Evolutionary conservation across 2,797 vertebrate species (phyloP), one percentile per base, ranked within the genome.

Genomic region (Graptemys geographica): DNA sequence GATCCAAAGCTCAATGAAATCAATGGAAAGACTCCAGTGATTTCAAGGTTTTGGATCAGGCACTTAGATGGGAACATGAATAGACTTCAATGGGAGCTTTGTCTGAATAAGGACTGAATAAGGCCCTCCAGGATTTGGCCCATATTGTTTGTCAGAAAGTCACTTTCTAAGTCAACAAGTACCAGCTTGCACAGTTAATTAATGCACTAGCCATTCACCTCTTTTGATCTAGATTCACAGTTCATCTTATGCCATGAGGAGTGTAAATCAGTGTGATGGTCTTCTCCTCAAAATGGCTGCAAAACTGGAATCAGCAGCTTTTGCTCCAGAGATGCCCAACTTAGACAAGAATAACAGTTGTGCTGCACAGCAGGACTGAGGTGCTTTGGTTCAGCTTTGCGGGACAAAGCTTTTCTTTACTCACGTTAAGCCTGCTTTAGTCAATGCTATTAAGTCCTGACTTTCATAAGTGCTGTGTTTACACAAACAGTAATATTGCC

Each of bases 91-190:
- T 0, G 12, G 59, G 8, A 51, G 41, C 47, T 37, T 90, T 88
- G 88, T 87, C 90, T 37, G 15, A 74, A n/a, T 62, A 10, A 37
- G 72, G 25, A 10, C 65, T 72, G 69, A 93, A 13, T 2, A 85
- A 65, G 93, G 76, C 10, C 65, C 10, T 23, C 21, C 10, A 41
- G 47, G 94, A 88, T 25, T 57, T 0, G 0, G 57, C 0, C 1
- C 79, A 87, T 86, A 88, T 95, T 94, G 95, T 82, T n/a, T 87
- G 59, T 59, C 76, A 91, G 90, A 95, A 92, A 31, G 23, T 8
- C 56, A 28, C 13, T 93, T 93, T 90, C 41, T 80, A 10, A 15
- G 31, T 18, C 28, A 90, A 0, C 78, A 84, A 89, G 16, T 47
- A 72, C 90, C 89, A 82, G 47, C 57, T 89, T 74, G 55, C 9